phyloP scores from a whole-genome alignment of 2,888 invertebrate species.

The Chesias legatella region DNA sequence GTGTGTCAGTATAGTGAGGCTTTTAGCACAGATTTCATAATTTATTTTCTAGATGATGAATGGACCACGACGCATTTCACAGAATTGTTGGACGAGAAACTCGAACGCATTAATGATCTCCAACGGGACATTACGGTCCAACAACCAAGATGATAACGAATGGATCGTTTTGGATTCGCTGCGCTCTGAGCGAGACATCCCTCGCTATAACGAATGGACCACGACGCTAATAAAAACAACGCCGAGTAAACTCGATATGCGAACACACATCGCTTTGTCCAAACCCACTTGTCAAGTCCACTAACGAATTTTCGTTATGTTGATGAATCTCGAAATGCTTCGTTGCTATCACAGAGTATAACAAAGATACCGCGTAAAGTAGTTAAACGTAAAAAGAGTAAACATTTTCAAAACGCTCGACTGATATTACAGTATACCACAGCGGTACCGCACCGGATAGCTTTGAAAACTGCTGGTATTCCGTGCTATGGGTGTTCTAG shows the following conservation, averaged over 20 bases:
- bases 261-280: too few relatives aligned
- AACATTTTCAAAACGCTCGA: constrained; percentile 6
- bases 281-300: too few relatives aligned
- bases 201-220: not conserved
- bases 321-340: too few relatives aligned
- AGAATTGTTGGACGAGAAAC: not conserved
- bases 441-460: constrained; percentile 10
- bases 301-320: too few relatives aligned
- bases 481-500: constrained; percentile 10
- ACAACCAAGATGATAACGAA: not conserved
- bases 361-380: not conserved
- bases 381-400: not conserved
- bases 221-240: not conserved
- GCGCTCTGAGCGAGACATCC: not conserved
- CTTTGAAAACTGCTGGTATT: not conserved
- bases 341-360: too few relatives aligned
- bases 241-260: not conserved
- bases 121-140: not conserved
- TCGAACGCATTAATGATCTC: not conserved
- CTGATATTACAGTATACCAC: constrained; percentile 10
- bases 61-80: constrained; percentile 8
- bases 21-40: not conserved
- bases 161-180: constrained; percentile 1
- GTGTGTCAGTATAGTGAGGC: too few relatives aligned
- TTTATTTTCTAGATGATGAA: constrained; percentile 18